phyloP scores from a whole-genome alignment of 2,888 invertebrate species.

The Drosophila buzzatii region DNA sequence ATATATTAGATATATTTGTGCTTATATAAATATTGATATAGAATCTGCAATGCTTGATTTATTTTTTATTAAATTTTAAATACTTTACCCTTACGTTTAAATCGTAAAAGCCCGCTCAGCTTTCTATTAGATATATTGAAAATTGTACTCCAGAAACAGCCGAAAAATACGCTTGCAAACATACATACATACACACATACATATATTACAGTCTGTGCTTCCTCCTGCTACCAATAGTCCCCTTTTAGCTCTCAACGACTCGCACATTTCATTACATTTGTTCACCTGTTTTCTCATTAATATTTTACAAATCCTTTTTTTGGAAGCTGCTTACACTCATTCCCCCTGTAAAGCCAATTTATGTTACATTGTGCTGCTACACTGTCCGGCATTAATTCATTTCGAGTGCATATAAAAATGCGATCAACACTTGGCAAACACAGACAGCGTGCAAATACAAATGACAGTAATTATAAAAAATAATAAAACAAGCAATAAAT shows the following conservation, averaged over 20 bases:
- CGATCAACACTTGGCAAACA: constrained; percentile 63
- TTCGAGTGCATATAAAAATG: constrained; percentile 39
- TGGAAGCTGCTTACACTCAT: neutral
- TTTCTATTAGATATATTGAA: neutral
- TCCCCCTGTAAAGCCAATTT: neutral
- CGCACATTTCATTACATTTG: constrained; percentile 1
- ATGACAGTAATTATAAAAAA: constrained; percentile 50
- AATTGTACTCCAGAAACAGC: neutral
- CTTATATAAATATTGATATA: no score
- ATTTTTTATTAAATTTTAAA: no score
- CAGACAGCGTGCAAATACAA: constrained; percentile 63
- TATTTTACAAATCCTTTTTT: neutral
- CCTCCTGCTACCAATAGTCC: no score
- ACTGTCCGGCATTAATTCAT: constrained; percentile 27
- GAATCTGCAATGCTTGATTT: no score
- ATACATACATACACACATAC: neutral
- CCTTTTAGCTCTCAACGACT: neutral
- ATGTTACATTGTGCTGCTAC: neutral
- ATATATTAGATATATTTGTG: no score
- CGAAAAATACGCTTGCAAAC: neutral
- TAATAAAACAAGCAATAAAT: constrained; percentile 33
- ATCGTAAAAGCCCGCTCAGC: no score
- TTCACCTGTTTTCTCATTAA: constrained; percentile 2
- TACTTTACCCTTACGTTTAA: no score
- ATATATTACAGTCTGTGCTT: neutral